Percentiles rank a stretch among this genome's conserved stretches.
Evolutionary conservation across 2,797 vertebrate genomes (phyloP).

Genomic region (Hydrocynus forskahlii): DNA sequence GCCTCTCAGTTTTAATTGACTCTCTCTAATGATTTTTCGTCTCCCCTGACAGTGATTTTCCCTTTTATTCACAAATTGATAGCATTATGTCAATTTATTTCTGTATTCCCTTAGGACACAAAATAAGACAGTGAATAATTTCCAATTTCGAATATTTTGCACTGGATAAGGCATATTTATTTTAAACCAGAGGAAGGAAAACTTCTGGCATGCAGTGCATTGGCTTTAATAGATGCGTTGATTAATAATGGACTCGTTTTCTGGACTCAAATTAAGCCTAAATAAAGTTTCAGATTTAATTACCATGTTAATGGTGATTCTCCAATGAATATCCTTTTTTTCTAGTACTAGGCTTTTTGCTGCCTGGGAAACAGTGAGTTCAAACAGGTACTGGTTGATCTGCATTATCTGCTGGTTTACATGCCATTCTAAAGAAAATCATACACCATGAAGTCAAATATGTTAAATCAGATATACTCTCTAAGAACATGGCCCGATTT

Average conservation of each 20-base stretch:
- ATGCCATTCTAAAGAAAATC: too few relatives aligned
- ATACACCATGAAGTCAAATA: too few relatives aligned
- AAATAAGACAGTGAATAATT: not conserved
- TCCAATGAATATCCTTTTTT: not conserved
- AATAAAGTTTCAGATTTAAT: not conserved
- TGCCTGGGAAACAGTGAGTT: slow-evolving; percentile 18
- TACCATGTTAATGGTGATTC: slow-evolving; percentile 2
- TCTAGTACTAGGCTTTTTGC: slow-evolving; percentile 1
- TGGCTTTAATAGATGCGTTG: not conserved
- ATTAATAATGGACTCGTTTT: not conserved
- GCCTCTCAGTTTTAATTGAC: slow-evolving; percentile 72
- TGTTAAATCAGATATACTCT: too few relatives aligned
- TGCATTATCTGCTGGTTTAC: not conserved
- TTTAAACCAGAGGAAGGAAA: not conserved
- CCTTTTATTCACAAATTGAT: slow-evolving; percentile 37
- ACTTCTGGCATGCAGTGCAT: not conserved
- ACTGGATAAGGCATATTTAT: not conserved
- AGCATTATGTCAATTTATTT: not conserved
- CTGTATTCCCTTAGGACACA: not conserved
- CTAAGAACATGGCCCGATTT: too few relatives aligned
- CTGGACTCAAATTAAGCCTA: not conserved
- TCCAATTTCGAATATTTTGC: not conserved
- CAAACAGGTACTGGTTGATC: slow-evolving; percentile 31
- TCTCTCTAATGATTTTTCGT: slow-evolving; percentile 72
- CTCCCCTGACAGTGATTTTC: slow-evolving; percentile 59